phyloP scores from a whole-genome alignment of 2,797 vertebrate species.

The Megaceryle alcyon region DNA sequence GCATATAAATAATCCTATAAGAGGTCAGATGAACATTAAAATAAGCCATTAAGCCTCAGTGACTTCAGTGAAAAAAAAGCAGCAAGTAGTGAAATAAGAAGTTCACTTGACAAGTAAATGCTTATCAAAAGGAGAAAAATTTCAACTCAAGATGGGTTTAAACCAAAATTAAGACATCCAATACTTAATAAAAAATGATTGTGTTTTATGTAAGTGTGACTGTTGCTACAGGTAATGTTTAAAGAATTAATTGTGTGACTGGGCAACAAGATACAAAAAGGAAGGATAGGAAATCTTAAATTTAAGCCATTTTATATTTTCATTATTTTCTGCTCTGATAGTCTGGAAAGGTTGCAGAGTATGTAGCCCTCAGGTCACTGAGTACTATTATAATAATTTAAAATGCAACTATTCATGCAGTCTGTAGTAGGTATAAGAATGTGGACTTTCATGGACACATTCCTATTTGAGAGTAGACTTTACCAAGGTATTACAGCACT shows the following conservation, averaged over 20 bases:
- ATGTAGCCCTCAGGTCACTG: not conserved
- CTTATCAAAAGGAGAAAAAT: not conserved
- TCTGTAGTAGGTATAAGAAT: not conserved
- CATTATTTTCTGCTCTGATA: not conserved
- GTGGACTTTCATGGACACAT: not conserved
- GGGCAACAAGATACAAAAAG: not conserved
- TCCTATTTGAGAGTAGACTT: not conserved
- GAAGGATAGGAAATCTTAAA: not conserved
- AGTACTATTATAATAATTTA: not conserved
- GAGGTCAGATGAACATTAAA: not conserved
- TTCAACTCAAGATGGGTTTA: not conserved
- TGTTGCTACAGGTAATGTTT: not conserved
- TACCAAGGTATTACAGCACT: not conserved
- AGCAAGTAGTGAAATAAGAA: not conserved
- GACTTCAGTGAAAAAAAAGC: not conserved
- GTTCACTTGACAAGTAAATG: not conserved
- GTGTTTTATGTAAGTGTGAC: not conserved
- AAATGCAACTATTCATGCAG: not conserved
- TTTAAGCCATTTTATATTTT: not conserved
- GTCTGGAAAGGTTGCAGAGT: not conserved
- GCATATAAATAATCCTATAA: not conserved
- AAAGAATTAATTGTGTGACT: not conserved
- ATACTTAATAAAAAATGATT: not conserved
- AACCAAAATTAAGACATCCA: not conserved
- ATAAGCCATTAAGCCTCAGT: not conserved